phyloP scores from a whole-genome alignment of 2,888 invertebrate genomes.

The Ashinkailepas kermadecensis region DNA sequence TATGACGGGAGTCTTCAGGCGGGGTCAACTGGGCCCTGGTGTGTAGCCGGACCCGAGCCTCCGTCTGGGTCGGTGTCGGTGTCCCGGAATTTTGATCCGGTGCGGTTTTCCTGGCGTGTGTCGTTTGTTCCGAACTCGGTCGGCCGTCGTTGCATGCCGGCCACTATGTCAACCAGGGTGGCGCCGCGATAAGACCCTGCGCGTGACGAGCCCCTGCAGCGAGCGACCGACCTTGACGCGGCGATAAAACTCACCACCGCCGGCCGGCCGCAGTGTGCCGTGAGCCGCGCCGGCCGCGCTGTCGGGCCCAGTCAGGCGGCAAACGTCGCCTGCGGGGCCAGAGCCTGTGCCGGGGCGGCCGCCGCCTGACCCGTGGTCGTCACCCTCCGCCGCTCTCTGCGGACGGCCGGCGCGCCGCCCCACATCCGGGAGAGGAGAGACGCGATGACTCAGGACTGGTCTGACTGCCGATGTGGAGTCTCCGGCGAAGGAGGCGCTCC shows the following conservation, averaged over 20 bases:
- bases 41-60: too few relatives aligned
- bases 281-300: background rate
- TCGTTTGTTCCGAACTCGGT: background rate
- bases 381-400: too few relatives aligned
- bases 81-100: background rate
- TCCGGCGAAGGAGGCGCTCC: background rate
- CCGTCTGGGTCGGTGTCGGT: too few relatives aligned
- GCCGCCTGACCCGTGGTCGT: background rate
- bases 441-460: background rate
- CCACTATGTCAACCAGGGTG: background rate
- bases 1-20: too few relatives aligned
- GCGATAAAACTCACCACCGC: background rate
- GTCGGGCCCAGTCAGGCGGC: background rate
- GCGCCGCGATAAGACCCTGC: background rate
- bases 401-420: background rate
- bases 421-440: constrained; percentile 15
- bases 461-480: background rate
- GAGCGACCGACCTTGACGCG: background rate
- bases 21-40: too few relatives aligned
- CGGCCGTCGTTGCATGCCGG: background rate
- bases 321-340: background rate
- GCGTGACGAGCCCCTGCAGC: background rate
- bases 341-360: background rate
- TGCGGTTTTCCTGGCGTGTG: background rate
- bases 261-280: background rate